These are phyloP conservation scores for Lasiurus cinereus DNA, from an alignment of 2,113 vertebrate species.

Conservation along the genomic window DNA sequence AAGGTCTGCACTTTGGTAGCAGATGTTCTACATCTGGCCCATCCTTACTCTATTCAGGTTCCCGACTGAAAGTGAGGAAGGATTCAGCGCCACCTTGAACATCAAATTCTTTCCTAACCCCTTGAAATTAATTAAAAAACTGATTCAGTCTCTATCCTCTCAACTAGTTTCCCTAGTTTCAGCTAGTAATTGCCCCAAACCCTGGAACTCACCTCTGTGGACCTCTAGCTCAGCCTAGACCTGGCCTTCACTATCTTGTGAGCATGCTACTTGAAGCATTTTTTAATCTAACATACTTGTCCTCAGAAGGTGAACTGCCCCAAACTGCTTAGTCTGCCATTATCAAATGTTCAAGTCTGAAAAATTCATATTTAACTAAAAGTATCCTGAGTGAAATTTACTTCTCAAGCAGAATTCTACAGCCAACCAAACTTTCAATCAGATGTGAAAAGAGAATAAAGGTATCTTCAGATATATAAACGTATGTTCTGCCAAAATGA, in stretches of 20 bases:
- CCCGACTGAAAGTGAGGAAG: neutral
- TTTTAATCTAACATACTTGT: neutral
- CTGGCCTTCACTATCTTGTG: neutral
- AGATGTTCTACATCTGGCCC: neutral
- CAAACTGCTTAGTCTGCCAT: neutral
- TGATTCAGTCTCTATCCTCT: neutral
- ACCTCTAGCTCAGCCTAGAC: neutral
- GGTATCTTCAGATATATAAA: neutral
- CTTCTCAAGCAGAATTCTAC: constrained; percentile 17
- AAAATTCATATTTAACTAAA: constrained; percentile 28
- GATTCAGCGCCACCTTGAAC: neutral
- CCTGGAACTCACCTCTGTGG: neutral
- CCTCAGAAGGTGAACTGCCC: neutral
- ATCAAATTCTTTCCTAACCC: neutral
- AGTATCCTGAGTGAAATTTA: neutral
- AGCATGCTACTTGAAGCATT: neutral
- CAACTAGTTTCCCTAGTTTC: neutral
- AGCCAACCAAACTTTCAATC: neutral
- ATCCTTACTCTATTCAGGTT: neutral
- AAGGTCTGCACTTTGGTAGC: neutral
- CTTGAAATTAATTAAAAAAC: neutral
- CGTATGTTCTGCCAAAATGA: constrained; percentile 6
- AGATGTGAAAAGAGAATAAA: constrained; percentile 9
- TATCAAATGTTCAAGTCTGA: constrained; percentile 22
- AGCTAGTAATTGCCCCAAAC: neutral